phyloP scores from a whole-genome alignment of 2,888 invertebrate genomes.

The Byasa hedistus region DNA sequence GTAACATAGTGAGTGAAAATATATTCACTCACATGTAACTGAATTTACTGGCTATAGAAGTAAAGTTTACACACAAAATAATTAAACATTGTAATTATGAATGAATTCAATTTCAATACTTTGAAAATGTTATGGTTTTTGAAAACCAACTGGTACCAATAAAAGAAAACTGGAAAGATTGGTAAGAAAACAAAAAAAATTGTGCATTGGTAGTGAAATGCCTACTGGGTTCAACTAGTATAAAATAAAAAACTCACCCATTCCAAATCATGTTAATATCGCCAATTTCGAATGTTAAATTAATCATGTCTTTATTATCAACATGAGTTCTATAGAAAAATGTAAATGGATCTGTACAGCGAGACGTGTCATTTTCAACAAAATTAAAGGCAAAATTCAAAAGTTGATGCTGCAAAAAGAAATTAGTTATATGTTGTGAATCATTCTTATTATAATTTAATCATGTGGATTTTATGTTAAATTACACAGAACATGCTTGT shows the following conservation, averaged over 20 bases:
- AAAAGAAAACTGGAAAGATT: too few species aligned
- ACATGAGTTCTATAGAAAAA: slow-evolving; percentile 55
- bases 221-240: neutral
- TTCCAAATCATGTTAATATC: slow-evolving; percentile 65
- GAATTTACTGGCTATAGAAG: too few species aligned
- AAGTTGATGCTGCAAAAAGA: slow-evolving; percentile 60
- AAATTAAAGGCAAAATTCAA: slow-evolving; percentile 63
- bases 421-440: neutral
- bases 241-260: slow-evolving; percentile 51
- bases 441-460: neutral
- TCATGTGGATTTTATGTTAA: too few species aligned
- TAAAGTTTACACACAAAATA: too few species aligned
- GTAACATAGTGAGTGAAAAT: too few species aligned
- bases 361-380: slow-evolving; percentile 57
- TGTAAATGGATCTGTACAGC: slow-evolving; percentile 54
- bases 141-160: too few species aligned
- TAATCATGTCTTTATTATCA: slow-evolving; percentile 57
- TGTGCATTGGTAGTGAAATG: neutral
- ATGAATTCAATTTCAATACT: too few species aligned
- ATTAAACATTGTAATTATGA: too few species aligned
- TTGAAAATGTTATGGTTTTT: too few species aligned
- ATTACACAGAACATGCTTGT: too few species aligned
- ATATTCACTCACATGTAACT: too few species aligned
- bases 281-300: slow-evolving; percentile 59
- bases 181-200: too few species aligned